Evolutionary conservation across 2,113 vertebrate species (phyloP), one percentile per base, ranked within the genome.

Genomic region (Mobula hypostoma): DNA sequence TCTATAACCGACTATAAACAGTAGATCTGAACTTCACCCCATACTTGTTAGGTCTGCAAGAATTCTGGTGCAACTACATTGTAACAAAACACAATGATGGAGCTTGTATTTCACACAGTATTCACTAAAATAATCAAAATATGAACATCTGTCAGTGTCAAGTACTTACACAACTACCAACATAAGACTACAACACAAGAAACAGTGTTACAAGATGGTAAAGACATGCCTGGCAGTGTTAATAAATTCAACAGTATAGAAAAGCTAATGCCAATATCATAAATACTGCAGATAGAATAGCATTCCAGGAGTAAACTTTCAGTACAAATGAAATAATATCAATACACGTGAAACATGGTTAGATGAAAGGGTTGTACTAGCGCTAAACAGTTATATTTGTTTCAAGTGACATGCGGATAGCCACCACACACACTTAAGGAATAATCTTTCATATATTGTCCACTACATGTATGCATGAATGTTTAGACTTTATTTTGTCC

Each of bases 11-110:
- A 1, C 61, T 68, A 90, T 90, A 90, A 68, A 90, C 66, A 66
- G 85, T 61, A 90, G 8, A 17, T 90, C n/a, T 95, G 95, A 95
- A 95, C 95, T 96, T 96, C 95, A 95, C 95, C 96, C 94, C 74
- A 82, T n/a, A 15, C 58, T 80, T 58, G 27, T 85, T 32, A 7
- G 85, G 58, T 90, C 14, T 90, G 85, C 9, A 82, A 24, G 29
- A 32, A 19, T 68, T 90, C 36, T 29, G 21, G 36, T 8, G 19
- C 27, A 14, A 56, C 9, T 93, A 19, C 58, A 93, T 8, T 74
- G n/a, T 27, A 74, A 93, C 68, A 74, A 93, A 72, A 32, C 91
- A 48, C 11, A 74, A 93, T 93, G 27, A 68, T 93, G 91, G 40
- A 74, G 24, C 63, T 93, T 90, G 91, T 32, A 72, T 48, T 56